These are phyloP conservation scores for Mandrillus leucophaeus DNA, from an alignment of 2,113 vertebrate genomes.

Conservation along the genomic window DNA sequence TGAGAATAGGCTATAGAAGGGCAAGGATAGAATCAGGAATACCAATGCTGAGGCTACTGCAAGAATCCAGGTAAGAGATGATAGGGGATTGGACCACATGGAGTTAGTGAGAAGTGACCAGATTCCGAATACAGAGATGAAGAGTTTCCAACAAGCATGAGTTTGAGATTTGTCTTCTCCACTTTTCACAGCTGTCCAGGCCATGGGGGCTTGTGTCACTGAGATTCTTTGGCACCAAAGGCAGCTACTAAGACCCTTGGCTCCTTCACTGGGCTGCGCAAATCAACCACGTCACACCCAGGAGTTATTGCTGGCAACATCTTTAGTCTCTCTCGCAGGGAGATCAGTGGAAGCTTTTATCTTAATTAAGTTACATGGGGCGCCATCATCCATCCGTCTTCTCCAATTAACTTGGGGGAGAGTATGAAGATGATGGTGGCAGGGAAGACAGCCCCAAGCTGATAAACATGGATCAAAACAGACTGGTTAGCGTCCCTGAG, in stretches of 20 bases:
- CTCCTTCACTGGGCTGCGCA: background rate
- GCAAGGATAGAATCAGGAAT: background rate
- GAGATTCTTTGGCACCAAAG: background rate
- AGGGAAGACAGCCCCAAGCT: constrained; percentile 49
- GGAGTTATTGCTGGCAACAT: constrained; percentile 50
- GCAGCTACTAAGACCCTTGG: background rate
- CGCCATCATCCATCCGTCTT: constrained; percentile 55
- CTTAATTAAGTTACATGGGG: constrained; percentile 73
- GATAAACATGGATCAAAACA: constrained; percentile 66
- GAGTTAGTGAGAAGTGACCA: background rate
- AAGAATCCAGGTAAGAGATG: background rate
- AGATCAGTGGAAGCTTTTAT: constrained; percentile 68
- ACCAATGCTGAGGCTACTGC: background rate
- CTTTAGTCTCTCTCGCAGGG: constrained; percentile 7
- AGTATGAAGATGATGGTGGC: background rate
- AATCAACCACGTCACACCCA: background rate
- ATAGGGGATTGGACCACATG: background rate
- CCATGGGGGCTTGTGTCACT: background rate
- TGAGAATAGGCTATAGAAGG: background rate
- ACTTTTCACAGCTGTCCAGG: background rate
- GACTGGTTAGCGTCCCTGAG: constrained; percentile 45
- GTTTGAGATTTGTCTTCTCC: background rate
- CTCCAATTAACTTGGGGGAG: constrained; percentile 58
- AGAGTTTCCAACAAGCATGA: background rate
- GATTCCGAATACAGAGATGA: background rate